Conservation (phyloP, 2,888 invertebrate genomes). For the Pristionchus japonicus region DNA sequence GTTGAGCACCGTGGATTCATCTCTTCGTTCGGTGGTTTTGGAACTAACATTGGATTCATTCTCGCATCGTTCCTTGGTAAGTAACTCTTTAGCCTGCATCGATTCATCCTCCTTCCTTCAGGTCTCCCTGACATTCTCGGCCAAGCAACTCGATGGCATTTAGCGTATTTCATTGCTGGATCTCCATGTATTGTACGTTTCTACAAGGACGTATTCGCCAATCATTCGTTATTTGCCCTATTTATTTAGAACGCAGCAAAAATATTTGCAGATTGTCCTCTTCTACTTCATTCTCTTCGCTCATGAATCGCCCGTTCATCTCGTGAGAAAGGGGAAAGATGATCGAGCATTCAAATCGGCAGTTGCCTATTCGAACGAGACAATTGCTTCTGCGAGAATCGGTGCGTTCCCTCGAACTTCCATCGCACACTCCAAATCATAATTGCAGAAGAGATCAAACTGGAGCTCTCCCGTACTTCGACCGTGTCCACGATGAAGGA, state of each 20-base stretch:
- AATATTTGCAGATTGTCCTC: constrained; percentile 23
- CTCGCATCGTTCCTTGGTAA: constrained; percentile 56
- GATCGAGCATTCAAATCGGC: neutral
- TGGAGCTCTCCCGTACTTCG: neutral
- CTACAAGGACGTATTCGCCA: too few species aligned
- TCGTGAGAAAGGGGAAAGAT: neutral
- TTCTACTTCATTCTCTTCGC: constrained; percentile 36
- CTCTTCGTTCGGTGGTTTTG: constrained; percentile 65
- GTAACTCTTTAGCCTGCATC: neutral
- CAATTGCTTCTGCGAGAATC: neutral
- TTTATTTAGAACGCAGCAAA: too few species aligned
- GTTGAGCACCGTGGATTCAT: constrained; percentile 63
- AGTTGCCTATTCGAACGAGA: neutral
- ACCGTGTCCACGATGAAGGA: neutral
- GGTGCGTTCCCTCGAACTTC: constrained; percentile 39
- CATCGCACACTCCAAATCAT: constrained; percentile 47
- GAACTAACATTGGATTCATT: constrained; percentile 66
- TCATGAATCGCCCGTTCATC: constrained; percentile 29
- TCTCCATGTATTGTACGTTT: constrained; percentile 52
- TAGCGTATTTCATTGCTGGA: constrained; percentile 59
- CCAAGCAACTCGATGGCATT: constrained; percentile 58
- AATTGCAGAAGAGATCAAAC: constrained; percentile 49
- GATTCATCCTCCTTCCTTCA: constrained; percentile 45
- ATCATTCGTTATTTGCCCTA: neutral
- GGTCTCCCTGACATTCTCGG: constrained; percentile 64